Evolutionary conservation across 2,113 vertebrate genomes (phyloP).

Genomic region (Myrmecophaga tridactyla): DNA sequence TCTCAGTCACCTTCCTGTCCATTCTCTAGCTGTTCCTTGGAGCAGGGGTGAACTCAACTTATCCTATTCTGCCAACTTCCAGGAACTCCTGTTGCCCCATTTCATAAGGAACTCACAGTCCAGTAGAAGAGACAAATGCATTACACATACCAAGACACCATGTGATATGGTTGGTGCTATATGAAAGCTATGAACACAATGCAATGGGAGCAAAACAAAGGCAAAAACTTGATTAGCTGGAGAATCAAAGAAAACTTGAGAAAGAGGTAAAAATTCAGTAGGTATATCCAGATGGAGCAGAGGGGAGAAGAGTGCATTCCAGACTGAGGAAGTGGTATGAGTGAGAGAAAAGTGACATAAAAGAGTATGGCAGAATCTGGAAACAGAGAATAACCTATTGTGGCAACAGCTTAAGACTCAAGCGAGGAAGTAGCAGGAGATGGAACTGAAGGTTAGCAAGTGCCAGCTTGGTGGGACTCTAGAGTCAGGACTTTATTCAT

Average conservation of each 20-base stretch:
- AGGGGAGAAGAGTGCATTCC: background rate
- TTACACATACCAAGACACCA: background rate
- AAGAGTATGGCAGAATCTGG: background rate
- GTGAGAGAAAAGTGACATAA: background rate
- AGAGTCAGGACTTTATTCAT: background rate
- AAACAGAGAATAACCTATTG: background rate
- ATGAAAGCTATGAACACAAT: background rate
- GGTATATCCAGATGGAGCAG: background rate
- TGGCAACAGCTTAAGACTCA: background rate
- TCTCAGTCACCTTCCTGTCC: too few species aligned
- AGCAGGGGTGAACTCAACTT: too few species aligned
- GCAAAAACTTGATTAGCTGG: background rate
- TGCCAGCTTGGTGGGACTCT: background rate
- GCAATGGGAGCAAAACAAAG: background rate
- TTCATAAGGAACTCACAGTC: slow-evolving; percentile 46
- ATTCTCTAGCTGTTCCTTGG: too few species aligned
- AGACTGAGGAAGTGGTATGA: background rate
- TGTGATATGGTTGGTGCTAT: background rate
- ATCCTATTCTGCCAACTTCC: too few species aligned
- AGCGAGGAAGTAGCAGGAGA: background rate
- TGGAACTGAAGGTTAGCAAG: background rate
- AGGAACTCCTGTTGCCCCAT: too few species aligned
- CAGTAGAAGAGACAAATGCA: background rate
- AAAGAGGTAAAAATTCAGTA: background rate
- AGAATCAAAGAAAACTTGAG: slow-evolving; percentile 12